phyloP scores from a whole-genome alignment of 2,888 invertebrate genomes.

The Trichogramma dendrolimi region DNA sequence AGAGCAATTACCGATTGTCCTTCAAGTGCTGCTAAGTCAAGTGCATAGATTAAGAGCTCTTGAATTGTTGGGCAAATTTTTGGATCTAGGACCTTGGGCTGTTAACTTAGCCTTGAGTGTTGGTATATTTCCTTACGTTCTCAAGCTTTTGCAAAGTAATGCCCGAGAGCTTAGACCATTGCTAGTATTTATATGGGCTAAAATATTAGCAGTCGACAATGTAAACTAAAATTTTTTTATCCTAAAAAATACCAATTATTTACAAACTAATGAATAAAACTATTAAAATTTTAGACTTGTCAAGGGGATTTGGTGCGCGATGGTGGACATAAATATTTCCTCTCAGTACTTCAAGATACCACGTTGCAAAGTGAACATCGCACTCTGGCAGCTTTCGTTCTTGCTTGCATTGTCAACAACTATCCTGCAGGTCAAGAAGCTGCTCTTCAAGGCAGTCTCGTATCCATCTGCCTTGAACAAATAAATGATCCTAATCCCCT shows the following conservation, averaged over 20 bases:
- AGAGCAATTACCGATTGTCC: slow-evolving; percentile 93
- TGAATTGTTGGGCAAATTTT: slow-evolving; percentile 86
- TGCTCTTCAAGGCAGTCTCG: slow-evolving; percentile 82
- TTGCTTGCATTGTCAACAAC: slow-evolving; percentile 89
- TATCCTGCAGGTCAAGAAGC: slow-evolving; percentile 86
- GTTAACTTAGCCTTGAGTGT: slow-evolving; percentile 93
- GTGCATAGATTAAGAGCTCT: slow-evolving; percentile 91
- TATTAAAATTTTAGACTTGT: slow-evolving; percentile 64
- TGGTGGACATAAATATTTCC: slow-evolving; percentile 89
- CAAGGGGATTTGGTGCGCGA: slow-evolving; percentile 93
- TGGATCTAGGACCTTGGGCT: slow-evolving; percentile 94
- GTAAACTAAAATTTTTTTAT: slow-evolving; percentile 55
- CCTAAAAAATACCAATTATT: not conserved
- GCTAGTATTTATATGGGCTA: slow-evolving; percentile 98
- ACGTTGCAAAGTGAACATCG: slow-evolving; percentile 72
- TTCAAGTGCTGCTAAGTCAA: slow-evolving; percentile 77
- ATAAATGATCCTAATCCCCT: slow-evolving; percentile 66
- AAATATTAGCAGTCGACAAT: slow-evolving; percentile 93
- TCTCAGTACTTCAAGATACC: slow-evolving; percentile 84
- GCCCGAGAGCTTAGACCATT: slow-evolving; percentile 87
- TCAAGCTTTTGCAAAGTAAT: slow-evolving; percentile 92
- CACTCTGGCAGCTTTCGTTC: slow-evolving; percentile 90
- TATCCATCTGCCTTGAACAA: slow-evolving; percentile 89
- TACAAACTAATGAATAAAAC: slow-evolving; percentile 12
- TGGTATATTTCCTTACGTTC: slow-evolving; percentile 97